Evolutionary conservation across 2,797 vertebrate species (phyloP), one percentile per base, ranked within the genome.

Genomic region (Tauraco hartlaubi): DNA sequence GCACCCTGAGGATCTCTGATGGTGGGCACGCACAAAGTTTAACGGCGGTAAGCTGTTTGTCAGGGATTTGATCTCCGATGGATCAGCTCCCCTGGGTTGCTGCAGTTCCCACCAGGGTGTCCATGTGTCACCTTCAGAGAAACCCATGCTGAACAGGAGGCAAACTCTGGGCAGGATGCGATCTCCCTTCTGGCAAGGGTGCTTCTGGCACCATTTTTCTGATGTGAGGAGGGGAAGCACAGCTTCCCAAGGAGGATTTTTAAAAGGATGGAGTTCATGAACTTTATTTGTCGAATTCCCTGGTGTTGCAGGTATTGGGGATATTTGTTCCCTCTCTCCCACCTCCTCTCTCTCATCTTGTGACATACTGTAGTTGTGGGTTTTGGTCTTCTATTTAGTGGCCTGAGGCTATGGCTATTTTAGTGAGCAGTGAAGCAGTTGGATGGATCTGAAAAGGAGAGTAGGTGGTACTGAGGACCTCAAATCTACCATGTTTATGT

Each of bases 1-100:
- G 76, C 94, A 93, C 80, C 88, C 87, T 49, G 84, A 90, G 85
- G 66, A 76, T 96, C 76, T 96, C 79, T 56, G 48, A 69, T 87
- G 92, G 77, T 93, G 88, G 85, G 55, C 76, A 55, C 0, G 3
- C 35, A 49, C 68, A 51, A 78, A 90, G 77, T 92, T 88, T 51
- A 83, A 61, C 63, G 64, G 68, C 37, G 20, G 15, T 73, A n/a
- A 88, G 83, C 82, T 71, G 75, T 87, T 97, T 90, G 44, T 44
- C 8, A 11, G 59, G 71, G 68, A 35, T 85, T 90, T 75, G 54
- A 19, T 74, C 69, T 90, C 58, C 74, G 46, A 3, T 46, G 31
- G 61, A 59, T 54, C 49, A 25, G 39, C 22, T 84, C 43, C 55
- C 52, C 43, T 1, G n/a, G 43, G 17, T 76, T 5, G 5, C 51